phyloP scores from a whole-genome alignment of 2,113 vertebrate species.

The Hemicordylus capensis region DNA sequence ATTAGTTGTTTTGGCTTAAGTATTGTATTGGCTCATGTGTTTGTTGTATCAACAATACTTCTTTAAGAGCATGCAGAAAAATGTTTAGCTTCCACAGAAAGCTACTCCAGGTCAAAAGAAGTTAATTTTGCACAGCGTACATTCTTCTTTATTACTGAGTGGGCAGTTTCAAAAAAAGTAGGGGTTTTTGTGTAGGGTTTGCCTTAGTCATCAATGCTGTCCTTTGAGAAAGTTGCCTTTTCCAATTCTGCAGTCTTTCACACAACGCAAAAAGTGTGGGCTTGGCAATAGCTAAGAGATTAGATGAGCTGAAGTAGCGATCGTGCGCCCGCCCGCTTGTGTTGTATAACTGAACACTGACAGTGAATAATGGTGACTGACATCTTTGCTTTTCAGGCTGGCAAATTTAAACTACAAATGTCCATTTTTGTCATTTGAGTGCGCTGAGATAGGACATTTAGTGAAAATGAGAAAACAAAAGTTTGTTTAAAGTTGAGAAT shows the following conservation, averaged over 20 bases:
- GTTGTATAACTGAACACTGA: neutral
- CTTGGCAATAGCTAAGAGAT: slow-evolving; percentile 15
- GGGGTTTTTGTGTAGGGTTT: neutral
- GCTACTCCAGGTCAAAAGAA: neutral
- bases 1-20: neutral
- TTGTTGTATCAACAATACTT: neutral
- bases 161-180: neutral
- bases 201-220: neutral
- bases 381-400: rapidly evolving
- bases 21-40: neutral
- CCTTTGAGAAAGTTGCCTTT: neutral
- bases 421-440: slow-evolving; percentile 25
- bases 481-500: neutral
- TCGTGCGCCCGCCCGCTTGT: neutral
- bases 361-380: slow-evolving; percentile 1
- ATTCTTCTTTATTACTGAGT: slow-evolving; percentile 6
- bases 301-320: neutral
- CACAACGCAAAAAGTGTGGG: neutral
- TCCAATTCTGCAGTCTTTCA: slow-evolving; percentile 13
- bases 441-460: neutral
- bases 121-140: slow-evolving; percentile 4
- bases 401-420: slow-evolving; percentile 17
- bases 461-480: neutral
- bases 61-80: neutral
- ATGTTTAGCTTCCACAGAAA: neutral